phyloP scores from a whole-genome alignment of 2,797 vertebrate species.

The Enteromius anoplus region DNA sequence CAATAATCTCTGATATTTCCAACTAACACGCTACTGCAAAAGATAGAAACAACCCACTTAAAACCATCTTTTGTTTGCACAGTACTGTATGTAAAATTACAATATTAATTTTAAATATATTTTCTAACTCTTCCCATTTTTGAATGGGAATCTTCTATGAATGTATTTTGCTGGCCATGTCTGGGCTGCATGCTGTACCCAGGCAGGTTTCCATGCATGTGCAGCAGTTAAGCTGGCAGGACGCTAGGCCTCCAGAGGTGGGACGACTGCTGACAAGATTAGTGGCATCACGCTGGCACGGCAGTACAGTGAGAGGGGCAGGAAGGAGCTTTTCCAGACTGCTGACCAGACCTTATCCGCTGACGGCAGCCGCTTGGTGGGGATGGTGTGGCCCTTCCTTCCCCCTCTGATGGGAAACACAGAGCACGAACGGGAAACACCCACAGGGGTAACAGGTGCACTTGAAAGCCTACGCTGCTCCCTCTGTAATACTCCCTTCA shows the following conservation, averaged over 20 bases:
- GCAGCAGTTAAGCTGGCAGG: conserved; percentile 46
- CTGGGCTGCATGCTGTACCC: conserved; percentile 26
- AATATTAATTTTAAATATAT: not conserved
- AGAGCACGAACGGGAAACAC: conserved; percentile 36
- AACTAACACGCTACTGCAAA: too few relatives aligned
- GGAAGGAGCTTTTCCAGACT: conserved; percentile 56
- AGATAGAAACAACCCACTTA: too few relatives aligned
- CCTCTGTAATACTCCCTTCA: conserved; percentile 1
- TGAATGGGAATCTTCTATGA: not conserved
- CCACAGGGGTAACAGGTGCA: conserved; percentile 48
- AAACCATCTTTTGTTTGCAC: too few relatives aligned
- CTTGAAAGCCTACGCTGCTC: not conserved
- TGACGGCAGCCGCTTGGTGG: conserved; percentile 46
- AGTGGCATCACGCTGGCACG: conserved; percentile 61
- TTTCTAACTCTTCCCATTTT: too few relatives aligned
- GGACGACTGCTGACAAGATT: conserved; percentile 61
- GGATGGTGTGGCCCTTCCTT: conserved; percentile 46
- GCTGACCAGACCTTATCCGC: conserved; percentile 46
- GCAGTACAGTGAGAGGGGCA: conserved; percentile 35
- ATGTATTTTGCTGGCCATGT: not conserved
- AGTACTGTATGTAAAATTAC: not conserved
- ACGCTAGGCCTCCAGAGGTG: conserved; percentile 55
- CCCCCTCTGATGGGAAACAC: conserved; percentile 33
- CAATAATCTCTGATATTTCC: too few relatives aligned
- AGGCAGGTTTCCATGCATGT: conserved; percentile 53